Evolutionary conservation across 2,888 invertebrate species (phyloP).

Genomic region (Cheilosia urbana): DNA sequence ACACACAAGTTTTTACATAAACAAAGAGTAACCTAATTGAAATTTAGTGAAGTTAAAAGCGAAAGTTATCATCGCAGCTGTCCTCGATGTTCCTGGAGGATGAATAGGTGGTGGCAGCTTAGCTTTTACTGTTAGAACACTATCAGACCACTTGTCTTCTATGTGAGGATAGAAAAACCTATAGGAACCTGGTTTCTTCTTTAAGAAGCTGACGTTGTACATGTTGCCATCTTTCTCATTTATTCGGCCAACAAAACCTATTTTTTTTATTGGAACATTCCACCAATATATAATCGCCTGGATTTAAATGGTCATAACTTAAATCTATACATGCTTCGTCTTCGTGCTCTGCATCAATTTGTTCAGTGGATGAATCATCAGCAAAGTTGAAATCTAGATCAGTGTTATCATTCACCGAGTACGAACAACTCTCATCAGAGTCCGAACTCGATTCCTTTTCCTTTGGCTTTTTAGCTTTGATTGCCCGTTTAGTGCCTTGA

Average conservation of each 20-base stretch:
- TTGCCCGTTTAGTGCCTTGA: slow-evolving; percentile 33
- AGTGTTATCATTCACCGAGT: slow-evolving; percentile 59
- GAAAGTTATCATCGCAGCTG: slow-evolving; percentile 20
- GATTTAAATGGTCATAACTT: slow-evolving; percentile 20
- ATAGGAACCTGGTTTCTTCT: slow-evolving; percentile 34
- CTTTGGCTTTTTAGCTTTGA: slow-evolving; percentile 46
- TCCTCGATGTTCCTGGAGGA: slow-evolving; percentile 22
- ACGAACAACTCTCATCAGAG: slow-evolving; percentile 47
- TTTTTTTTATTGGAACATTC: slow-evolving; percentile 53
- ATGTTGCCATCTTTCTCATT: slow-evolving; percentile 55
- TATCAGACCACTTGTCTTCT: slow-evolving; percentile 33
- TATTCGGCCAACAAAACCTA: slow-evolving; percentile 51
- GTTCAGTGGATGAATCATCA: slow-evolving; percentile 44
- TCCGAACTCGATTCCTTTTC: slow-evolving; percentile 55
- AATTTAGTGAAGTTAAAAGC: slow-evolving; percentile 16
- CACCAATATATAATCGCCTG: slow-evolving; percentile 48
- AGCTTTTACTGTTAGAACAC: slow-evolving; percentile 15
- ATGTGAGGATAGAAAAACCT: slow-evolving; percentile 30
- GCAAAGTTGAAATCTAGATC: slow-evolving; percentile 50
- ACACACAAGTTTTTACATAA: neutral
- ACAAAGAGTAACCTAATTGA: slow-evolving; percentile 23
- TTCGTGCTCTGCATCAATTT: slow-evolving; percentile 57
- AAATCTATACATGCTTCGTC: slow-evolving; percentile 33
- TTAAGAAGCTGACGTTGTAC: slow-evolving; percentile 49
- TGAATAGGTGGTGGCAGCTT: slow-evolving; percentile 27